Evolutionary conservation across 1,140 invertebrate genomes (phyloP).

Genomic region (Apocrypta bakeri): DNA sequence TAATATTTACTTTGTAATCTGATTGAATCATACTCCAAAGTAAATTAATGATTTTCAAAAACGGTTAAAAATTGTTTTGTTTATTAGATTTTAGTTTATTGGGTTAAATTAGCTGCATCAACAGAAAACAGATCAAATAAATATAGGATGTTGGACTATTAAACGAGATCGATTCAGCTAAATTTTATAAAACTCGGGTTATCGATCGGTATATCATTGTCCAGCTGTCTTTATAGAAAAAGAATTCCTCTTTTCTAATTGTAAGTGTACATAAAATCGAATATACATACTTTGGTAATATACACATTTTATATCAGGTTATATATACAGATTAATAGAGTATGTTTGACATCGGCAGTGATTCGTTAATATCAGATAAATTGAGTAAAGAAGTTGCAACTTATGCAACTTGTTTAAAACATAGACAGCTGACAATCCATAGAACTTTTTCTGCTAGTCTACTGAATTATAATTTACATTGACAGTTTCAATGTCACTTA

Average conservation of each 20-base stretch:
- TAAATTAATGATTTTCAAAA: constrained; percentile 1
- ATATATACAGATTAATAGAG: background rate
- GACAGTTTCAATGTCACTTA: background rate
- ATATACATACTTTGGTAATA: background rate
- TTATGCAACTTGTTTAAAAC: background rate
- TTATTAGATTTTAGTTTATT: background rate
- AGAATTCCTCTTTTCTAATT: background rate
- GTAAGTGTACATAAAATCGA: background rate
- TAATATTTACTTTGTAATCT: constrained; percentile 15
- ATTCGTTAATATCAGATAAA: background rate
- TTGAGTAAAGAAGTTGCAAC: background rate
- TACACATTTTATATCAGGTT: background rate
- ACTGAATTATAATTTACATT: background rate
- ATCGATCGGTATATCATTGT: background rate
- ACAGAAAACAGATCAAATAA: background rate
- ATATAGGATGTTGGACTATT: constrained; percentile 12
- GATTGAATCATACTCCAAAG: background rate
- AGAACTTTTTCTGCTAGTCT: background rate
- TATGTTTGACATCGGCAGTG: background rate
- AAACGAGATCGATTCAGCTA: constrained; percentile 11
- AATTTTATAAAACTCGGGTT: background rate
- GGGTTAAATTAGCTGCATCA: constrained; percentile 22
- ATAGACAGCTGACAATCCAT: background rate
- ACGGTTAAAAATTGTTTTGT: background rate
- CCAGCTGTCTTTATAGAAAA: background rate